A percentile compares a stretch with the other conserved stretches of the same genome.
Evolutionary conservation across 2,113 vertebrate species (phyloP).

Genomic region (Pelvicachromis taeniatus): DNA sequence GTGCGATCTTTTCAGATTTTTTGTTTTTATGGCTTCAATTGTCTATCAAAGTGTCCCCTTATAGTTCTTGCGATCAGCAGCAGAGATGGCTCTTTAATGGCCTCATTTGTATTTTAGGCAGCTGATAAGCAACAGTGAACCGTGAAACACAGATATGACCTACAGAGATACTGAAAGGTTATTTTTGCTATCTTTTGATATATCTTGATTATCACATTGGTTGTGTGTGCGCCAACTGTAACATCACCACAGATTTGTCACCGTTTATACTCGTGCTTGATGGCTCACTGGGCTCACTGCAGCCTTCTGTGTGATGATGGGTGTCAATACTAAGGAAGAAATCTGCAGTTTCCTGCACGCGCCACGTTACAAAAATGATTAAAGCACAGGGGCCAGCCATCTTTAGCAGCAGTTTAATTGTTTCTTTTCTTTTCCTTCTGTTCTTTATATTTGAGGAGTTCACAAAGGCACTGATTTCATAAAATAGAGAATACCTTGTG

Average conservation of each 20-base stretch:
- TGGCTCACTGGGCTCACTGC: neutral
- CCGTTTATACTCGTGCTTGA: neutral
- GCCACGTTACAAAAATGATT: neutral
- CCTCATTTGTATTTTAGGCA: neutral
- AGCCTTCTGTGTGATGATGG: neutral
- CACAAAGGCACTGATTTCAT: neutral
- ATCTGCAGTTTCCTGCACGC: rapidly evolving
- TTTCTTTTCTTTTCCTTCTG: neutral
- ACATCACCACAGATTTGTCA: neutral
- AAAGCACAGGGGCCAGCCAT: neutral
- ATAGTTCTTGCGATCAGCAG: neutral
- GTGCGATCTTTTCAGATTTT: too few relatives aligned
- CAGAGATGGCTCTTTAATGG: rapidly evolving
- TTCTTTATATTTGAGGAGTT: neutral
- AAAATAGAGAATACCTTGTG: neutral
- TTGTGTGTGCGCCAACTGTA: neutral
- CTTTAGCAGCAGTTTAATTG: neutral
- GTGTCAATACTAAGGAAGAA: neutral
- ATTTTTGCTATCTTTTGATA: neutral
- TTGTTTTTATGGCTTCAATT: neutral
- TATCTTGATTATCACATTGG: neutral
- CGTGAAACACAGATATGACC: rapidly evolving
- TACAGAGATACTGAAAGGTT: neutral
- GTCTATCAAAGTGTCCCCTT: rapidly evolving
- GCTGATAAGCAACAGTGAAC: neutral